Evolutionary conservation across 1,140 invertebrate genomes (phyloP), one percentile per base, ranked within the genome.

Genomic region (Drosophila grimshawi): DNA sequence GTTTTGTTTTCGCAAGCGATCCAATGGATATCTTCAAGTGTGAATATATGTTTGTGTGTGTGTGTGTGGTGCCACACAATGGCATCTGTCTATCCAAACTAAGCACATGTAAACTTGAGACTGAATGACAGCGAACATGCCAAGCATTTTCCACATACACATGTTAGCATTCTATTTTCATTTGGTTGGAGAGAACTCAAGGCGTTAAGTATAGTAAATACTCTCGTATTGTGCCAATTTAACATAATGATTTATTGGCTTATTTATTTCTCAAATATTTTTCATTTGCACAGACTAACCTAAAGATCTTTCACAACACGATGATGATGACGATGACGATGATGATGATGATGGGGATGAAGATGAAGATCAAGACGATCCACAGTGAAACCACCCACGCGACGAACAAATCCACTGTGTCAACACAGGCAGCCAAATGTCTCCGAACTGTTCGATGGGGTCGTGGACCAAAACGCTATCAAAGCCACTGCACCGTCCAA

Each of bases 231-330:
- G 68, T 75, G 83, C 73, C 83, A 88, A 88, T 88, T 88, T 88
- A 88, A 88, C 83, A 88, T 80, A 83, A 88, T 88, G 83, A 88
- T 88, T 88, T 88, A 88, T 88, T 88, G 75, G 76, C 68, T 83
- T 88, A 88, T 88, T 88, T 88, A 88, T 88, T 79, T 83, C 64
- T 39, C 73, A 88, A 88, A 88, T 77, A 86, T 78, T 80, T 86
- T 75, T 65, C 57, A 56, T 73, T 60, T 67, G 76, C 80, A 62
- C 49, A 81, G 76, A 19, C 10, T 73, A 63, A 33, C 29, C 33
- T 39, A 66, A 45, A 83, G 76, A 65, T 86, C 81, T 86, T 86
- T 88, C 82, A 79, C 76, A 86, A 86, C 55, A 66, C 80, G 30
- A 67, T 48, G 11, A 10, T 29, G 30, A 27, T 10, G 43, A 61